Evolutionary conservation across 1,140 invertebrate genomes (phyloP).

Genomic region (Caenorhabditis latens): DNA sequence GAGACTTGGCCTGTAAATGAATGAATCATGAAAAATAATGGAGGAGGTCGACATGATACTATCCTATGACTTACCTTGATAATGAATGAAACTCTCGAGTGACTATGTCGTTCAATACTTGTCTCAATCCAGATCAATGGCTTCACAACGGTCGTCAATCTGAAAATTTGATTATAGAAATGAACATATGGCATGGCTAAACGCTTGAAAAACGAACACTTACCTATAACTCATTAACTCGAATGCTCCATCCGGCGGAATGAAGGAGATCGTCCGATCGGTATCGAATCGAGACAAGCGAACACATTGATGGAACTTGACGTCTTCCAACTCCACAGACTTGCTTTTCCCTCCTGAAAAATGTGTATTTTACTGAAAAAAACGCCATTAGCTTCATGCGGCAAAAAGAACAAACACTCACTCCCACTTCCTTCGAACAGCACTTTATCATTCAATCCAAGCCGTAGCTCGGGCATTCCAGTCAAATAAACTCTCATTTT

Average conservation of each 20-base stretch:
- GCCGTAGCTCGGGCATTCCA: conserved; percentile 96
- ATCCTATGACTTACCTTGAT: conserved; percentile 83
- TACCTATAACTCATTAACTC: conserved; percentile 81
- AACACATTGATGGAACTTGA: conserved; percentile 82
- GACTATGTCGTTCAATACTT: conserved; percentile 80
- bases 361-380: too few relatives aligned
- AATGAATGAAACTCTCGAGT: conserved; percentile 87
- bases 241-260: conserved; percentile 81
- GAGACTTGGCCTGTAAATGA: conserved; percentile 87
- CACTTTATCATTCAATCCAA: conserved; percentile 99
- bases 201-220: not conserved
- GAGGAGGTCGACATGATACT: not conserved
- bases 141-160: conserved; percentile 78
- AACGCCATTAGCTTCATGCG: not conserved
- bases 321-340: conserved; percentile 81
- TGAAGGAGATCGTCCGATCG: conserved; percentile 81
- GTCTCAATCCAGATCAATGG: conserved; percentile 81
- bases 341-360: conserved; percentile 78
- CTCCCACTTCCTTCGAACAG: conserved; percentile 97
- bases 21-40: conserved; percentile 67
- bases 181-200: too few relatives aligned
- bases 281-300: conserved; percentile 81
- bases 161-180: not conserved
- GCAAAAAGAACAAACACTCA: conserved; percentile 73
- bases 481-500: conserved; percentile 99